A percentile compares a stretch with the other conserved stretches of the same genome.
Evolutionary conservation across 2,113 vertebrate species (phyloP).

Genomic region (Etheostoma cragini): DNA sequence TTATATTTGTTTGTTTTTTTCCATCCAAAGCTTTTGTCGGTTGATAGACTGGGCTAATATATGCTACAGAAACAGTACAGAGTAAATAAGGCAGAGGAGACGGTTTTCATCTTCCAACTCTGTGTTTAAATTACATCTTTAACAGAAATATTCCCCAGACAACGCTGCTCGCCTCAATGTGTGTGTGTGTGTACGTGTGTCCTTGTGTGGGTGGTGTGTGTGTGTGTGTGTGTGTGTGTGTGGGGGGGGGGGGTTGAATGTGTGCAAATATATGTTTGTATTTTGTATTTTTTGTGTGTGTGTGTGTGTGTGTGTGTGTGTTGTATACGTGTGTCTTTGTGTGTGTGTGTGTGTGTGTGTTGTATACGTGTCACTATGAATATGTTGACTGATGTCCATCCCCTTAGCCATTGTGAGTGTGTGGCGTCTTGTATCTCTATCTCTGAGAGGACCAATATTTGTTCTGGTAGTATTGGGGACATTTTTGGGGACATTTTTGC

Average conservation of each 20-base stretch:
- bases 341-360: constrained; percentile 18
- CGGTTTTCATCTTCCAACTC: background rate
- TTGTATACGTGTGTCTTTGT: background rate
- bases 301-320: constrained; percentile 22
- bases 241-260: constrained; percentile 2
- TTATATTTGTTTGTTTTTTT: constrained; percentile 24
- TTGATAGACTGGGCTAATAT: constrained; percentile 60
- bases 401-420: background rate
- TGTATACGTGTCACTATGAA: no score
- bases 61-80: constrained; percentile 20
- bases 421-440: background rate
- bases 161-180: constrained; percentile 15
- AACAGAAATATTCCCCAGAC: constrained; percentile 57
- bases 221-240: constrained; percentile 16
- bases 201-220: constrained; percentile 12
- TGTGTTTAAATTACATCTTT: constrained; percentile 64
- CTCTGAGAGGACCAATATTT: constrained; percentile 3
- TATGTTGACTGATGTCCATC: no score
- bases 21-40: constrained; percentile 3
- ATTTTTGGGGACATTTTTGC: background rate
- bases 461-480: background rate
- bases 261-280: no score
- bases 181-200: constrained; percentile 18
- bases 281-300: no score
- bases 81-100: constrained; percentile 31